Base-by-base conservation (phyloP, 2,797 vertebrate species). In the Acanthurus tractus region DNA sequence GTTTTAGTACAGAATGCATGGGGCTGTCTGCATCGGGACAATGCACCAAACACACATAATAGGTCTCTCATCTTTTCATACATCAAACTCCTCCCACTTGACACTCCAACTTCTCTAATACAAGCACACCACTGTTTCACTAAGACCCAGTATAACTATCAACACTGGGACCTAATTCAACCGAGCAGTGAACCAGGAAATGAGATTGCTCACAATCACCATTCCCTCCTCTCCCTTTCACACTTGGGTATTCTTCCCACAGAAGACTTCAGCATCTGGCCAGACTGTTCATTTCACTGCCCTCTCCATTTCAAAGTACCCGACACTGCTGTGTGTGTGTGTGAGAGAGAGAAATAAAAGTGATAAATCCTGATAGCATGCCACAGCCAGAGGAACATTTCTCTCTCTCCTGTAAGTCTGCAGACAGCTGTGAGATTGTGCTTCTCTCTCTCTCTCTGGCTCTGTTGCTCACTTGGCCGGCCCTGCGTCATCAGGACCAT, bases 341-440 rank as follows among this genome's bases (percentile, higher is more conserved):
- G 44, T 42, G 66, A 61, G 77, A 44, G 50, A 23, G 57, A 10
- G 50, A 25, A 22, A 57, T 52, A 63, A 70, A 25, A 59, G 87
- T 68, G 74, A 92, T 93, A 87, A 93, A 93, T 93, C 86, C 74
- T 68, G 76, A 83, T 68, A 79, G 70, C 86, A 63, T 36, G 50
- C 75, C 57, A 25, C 50, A 78, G 83, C 83, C 83, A 81, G 66
- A 84, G 56, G 70, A 84, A 68, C 81, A 84, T 87, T 86, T 85
- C 86, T 88, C 78, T 80, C 82, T 68, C 70, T 84, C 50, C 68
- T 79, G 72, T 49, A 20, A 29, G 73, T 55, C 74, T 88, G 49
- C 81, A 90, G 86, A 88, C 88, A 88, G 89, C 84, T 89, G 90
- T 81, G 85, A 89, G 85, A 79, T 76, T 84, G 70, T 57, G 66